Base-by-base conservation (phyloP, 1,140 invertebrate species). In the Ceratina australensis region DNA sequence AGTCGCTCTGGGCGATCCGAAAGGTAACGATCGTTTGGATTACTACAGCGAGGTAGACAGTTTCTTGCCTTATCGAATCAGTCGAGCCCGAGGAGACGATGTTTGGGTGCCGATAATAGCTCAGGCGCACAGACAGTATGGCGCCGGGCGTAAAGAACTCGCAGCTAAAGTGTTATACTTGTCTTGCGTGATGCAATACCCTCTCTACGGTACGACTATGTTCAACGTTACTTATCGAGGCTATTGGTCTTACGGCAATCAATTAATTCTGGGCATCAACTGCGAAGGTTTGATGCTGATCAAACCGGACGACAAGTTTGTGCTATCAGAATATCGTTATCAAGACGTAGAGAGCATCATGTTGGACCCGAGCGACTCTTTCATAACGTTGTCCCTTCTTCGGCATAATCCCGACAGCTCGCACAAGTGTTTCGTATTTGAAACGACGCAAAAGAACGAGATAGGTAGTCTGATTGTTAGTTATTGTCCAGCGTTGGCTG, bases 151-250 rank as follows among this genome's bases (percentile, higher is more conserved):
- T 82, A 95, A 96, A 8, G 97, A 98, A 88, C 90, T 98, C 33
- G 97, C 98, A 3, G 97, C 97, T 1, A 98, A 98, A 92, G 97
- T 98, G 12, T 94, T 98, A 83, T 99, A 99, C 90, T 92, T 99
- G 61, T 98, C 97, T 0, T 98, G 98, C 88, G 98, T 99, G 1
- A 99, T 98, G 97, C 98, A 99, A 91, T 99, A 98, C 91, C 97
- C 98, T 0, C 93, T 99, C 0, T 99, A 99, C 88, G 98, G 98
- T 2, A 98, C 97, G 65, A 98, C 98, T 0, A 95, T 98, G 93
- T 99, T 97, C 91, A 95, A 95, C 50, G 98, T 98, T 42, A 96
- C 96, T 0, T 98, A 98, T 89, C 95, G 97, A 80, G 97, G 97
- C 3, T 97, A 97, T 88, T 97, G 98, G 96, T 96, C 96, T 10